These are phyloP conservation scores for Pandemis corylana DNA, from an alignment of 2,888 invertebrate species.

Conservation along the genomic window DNA sequence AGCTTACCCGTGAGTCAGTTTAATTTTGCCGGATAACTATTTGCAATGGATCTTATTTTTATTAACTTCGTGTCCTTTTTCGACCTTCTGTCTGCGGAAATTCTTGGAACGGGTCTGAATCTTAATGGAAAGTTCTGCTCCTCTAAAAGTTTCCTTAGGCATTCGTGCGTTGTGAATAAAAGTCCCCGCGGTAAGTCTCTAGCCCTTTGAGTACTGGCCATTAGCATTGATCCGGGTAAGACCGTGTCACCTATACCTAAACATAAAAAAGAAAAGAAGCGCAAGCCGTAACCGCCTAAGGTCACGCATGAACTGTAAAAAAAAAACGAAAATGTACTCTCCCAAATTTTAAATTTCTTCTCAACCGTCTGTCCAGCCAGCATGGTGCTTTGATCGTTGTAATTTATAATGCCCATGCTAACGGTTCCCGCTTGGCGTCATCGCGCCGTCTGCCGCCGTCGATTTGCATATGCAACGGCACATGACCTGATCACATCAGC, in stretches of 20 bases:
- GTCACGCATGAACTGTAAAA: neutral
- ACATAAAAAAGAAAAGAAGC: neutral
- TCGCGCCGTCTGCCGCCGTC: constrained; percentile 32
- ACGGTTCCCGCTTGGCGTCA: constrained; percentile 37
- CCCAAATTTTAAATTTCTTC: neutral
- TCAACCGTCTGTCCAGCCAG: constrained; percentile 11
- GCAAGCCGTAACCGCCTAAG: neutral
- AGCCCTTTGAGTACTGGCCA: neutral
- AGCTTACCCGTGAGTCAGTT: constrained; percentile 13
- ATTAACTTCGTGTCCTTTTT: constrained; percentile 24
- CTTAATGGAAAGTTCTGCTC: constrained; percentile 3
- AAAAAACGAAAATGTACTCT: neutral
- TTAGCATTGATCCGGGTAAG: constrained; percentile 7
- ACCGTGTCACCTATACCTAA: neutral
- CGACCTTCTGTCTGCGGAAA: constrained; percentile 7
- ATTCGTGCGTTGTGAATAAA: constrained; percentile 1
- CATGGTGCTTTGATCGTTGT: constrained; percentile 22
- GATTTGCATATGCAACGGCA: constrained; percentile 45
- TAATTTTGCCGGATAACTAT: constrained; percentile 11
- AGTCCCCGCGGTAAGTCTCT: neutral
- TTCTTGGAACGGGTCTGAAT: constrained; percentile 8
- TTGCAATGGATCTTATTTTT: constrained; percentile 32
- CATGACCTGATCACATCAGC: constrained; percentile 31
- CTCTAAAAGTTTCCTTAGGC: constrained; percentile 3
- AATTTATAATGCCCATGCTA: constrained; percentile 37